phyloP scores from a whole-genome alignment of 2,797 vertebrate species.

The Takifugu ocellatus region DNA sequence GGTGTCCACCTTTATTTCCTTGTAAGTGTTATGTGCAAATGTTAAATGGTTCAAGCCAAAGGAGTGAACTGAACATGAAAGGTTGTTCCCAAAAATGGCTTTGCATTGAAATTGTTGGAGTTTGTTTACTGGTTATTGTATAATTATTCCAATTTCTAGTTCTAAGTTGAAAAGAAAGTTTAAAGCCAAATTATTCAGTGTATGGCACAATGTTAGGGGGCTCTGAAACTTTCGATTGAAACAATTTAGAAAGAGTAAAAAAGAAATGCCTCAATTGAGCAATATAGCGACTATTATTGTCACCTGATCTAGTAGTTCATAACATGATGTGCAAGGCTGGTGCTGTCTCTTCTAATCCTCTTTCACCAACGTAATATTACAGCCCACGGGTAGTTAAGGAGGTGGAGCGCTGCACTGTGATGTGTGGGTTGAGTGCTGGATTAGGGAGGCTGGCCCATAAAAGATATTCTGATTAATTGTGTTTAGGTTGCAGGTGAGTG shows the following conservation, averaged over 20 bases:
- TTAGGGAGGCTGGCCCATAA: not conserved
- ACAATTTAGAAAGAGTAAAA: not conserved
- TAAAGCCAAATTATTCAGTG: not conserved
- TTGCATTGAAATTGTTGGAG: conserved; percentile 21
- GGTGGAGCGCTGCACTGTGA: not conserved
- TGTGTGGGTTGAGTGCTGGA: not conserved
- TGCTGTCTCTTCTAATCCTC: too few species aligned
- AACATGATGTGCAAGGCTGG: too few species aligned
- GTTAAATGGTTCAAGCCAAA: conserved; percentile 13
- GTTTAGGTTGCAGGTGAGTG: too few species aligned
- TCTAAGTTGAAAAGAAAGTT: not conserved
- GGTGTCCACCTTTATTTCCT: conserved; percentile 5
- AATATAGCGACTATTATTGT: too few species aligned
- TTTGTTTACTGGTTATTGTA: conserved; percentile 7
- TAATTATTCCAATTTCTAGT: conserved; percentile 1
- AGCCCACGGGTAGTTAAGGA: not conserved
- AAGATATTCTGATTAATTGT: too few species aligned
- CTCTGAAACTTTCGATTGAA: not conserved
- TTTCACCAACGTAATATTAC: too few species aligned
- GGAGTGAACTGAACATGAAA: conserved; percentile 17
- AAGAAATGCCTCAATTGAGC: not conserved
- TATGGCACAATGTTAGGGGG: too few species aligned
- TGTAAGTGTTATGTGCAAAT: not conserved
- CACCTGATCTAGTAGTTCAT: too few species aligned
- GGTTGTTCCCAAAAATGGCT: not conserved